Evolutionary conservation across 1,140 invertebrate species (phyloP).

Genomic region (Philopotamus ludificatus): DNA sequence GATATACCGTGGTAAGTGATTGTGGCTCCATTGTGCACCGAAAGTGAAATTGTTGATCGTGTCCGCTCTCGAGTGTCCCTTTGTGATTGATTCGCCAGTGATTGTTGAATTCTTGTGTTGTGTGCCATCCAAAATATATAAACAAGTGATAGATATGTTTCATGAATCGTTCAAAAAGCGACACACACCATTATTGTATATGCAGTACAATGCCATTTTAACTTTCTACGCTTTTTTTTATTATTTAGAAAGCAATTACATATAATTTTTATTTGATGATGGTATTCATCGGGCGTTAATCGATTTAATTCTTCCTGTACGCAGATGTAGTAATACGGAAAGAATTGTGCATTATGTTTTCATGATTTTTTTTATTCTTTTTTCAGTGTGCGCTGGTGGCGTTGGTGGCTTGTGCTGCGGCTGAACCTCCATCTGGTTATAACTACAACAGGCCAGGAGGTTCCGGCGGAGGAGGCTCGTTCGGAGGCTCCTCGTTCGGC

Average conservation of each 20-base stretch:
- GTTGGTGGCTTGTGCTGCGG: conserved; percentile 50
- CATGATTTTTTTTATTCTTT: conserved; percentile 31
- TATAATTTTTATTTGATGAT: too few species aligned
- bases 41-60: conserved; percentile 13
- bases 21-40: conserved; percentile 3
- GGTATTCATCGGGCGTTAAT: not conserved
- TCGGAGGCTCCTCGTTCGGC: conserved; percentile 53
- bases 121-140: not conserved
- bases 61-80: too few species aligned
- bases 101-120: not conserved
- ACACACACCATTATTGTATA: too few species aligned
- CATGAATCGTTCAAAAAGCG: too few species aligned
- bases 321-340: not conserved
- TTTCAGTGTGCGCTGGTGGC: conserved; percentile 55
- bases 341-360: not conserved
- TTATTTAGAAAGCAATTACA: not conserved
- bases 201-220: too few species aligned
- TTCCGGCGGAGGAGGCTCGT: conserved; percentile 39
- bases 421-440: conserved; percentile 54
- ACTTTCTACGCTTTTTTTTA: not conserved
- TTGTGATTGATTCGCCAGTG: too few species aligned
- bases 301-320: not conserved
- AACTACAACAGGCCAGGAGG: conserved; percentile 54
- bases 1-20: conserved; percentile 39
- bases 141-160: too few species aligned